phyloP scores from a whole-genome alignment of 2,797 vertebrate species.

The Falco novaeseelandiae region DNA sequence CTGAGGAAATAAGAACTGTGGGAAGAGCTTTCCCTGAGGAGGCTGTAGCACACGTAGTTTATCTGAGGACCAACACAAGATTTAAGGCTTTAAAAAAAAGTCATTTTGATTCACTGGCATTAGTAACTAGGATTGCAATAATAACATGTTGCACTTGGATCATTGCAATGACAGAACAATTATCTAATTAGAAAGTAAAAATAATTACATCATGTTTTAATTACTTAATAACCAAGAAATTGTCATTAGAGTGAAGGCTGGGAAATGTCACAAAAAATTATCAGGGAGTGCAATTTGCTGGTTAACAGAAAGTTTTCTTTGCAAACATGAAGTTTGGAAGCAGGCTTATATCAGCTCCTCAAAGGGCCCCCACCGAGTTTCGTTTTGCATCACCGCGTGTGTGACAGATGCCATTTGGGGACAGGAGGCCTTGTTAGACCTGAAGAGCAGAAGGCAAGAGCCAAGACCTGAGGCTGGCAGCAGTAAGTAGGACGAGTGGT shows the following conservation, averaged over 20 bases:
- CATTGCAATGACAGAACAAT: neutral
- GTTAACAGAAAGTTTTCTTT: neutral
- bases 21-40: neutral
- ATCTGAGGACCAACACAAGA: neutral
- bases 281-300: neutral
- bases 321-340: neutral
- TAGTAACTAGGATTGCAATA: neutral
- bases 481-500: neutral
- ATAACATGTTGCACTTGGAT: neutral
- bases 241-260: neutral
- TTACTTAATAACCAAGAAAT: constrained; percentile 10
- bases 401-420: neutral
- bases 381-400: fast-evolving
- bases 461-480: neutral
- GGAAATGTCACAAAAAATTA: neutral
- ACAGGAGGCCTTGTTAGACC: neutral
- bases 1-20: neutral
- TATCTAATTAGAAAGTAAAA: constrained; percentile 37
- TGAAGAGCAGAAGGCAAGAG: neutral
- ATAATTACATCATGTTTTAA: neutral
- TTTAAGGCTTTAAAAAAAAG: neutral
- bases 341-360: neutral
- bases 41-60: neutral
- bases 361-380: neutral
- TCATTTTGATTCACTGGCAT: neutral